Evolutionary conservation across 1,140 invertebrate genomes (phyloP), one percentile per base, ranked within the genome.

Genomic region (Philaenus spumarius): DNA sequence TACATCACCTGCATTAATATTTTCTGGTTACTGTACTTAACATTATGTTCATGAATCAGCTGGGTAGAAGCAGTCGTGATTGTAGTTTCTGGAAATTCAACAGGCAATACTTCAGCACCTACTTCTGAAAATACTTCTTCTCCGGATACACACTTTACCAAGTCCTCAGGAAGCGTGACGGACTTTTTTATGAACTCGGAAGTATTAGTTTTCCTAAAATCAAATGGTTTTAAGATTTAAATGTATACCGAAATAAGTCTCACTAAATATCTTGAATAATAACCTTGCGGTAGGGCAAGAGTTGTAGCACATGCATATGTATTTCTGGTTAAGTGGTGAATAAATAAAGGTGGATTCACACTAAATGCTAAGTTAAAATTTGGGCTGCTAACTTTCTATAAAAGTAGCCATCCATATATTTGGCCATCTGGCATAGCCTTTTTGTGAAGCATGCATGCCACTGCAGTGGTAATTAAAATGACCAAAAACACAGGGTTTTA

Each of bases 91-190:
- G 75, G 73, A 62, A 78, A 81, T 61, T 75, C 74, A 37, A 71
- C 71, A n/a, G 78, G 76, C 59, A 68, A 69, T 11, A 80, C 71
- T 69, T 73, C 56, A n/a, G n/a, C 19, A 1, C 59, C 62, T 53
- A 77, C 73, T 66, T 81, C 78, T 67, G 79, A 75, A 62, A 79
- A 78, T 14, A 75, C 75, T 23, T 77, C 69, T 62, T 80, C 72
- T 11, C 79, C 80, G 2, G 72, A 70, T 4, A 76, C 79, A 58
- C 67, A 67, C 47, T 73, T 65, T 23, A 81, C 71, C 15, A 79
- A 69, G 37, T 78, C 71, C 62, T 78, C 74, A 5, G 77, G 77
- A 22, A 81, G 63, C 3, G 71, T 66, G n/a, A 73, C 72, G 30
- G 72, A 69, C 58, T 78, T 75, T 19, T 76, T 71, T 45, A 78